These are phyloP conservation scores for Etheostoma cragini DNA, from an alignment of 2,113 vertebrate species.

Conservation along the genomic window DNA sequence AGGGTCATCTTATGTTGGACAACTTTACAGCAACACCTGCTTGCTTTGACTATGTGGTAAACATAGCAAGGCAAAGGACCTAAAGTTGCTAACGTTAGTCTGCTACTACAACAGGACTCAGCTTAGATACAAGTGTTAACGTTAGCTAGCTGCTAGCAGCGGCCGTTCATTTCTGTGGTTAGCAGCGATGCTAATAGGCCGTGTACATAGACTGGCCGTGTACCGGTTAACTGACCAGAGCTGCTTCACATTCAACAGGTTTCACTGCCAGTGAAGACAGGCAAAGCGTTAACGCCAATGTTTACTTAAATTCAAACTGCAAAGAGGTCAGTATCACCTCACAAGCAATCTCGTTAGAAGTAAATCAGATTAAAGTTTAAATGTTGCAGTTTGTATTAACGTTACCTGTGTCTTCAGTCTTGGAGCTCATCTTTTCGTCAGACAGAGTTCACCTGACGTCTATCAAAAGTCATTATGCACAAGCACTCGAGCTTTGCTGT, in stretches of 20 bases:
- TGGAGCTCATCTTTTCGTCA: slow-evolving; percentile 59
- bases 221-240: background rate
- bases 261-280: background rate
- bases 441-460: slow-evolving; percentile 10
- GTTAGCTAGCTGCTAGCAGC: slow-evolving; percentile 54
- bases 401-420: slow-evolving; percentile 65
- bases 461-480: slow-evolving; percentile 34
- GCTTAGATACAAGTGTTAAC: slow-evolving; percentile 26
- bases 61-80: background rate
- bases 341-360: background rate
- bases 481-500: slow-evolving; percentile 5
- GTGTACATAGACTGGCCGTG: slow-evolving; percentile 16
- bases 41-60: background rate
- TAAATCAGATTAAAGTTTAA: slow-evolving; percentile 20
- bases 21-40: background rate
- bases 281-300: background rate
- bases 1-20: background rate
- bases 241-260: slow-evolving; percentile 28
- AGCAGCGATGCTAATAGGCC: slow-evolving; percentile 49
- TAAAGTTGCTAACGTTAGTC: background rate
- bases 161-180: slow-evolving; percentile 12
- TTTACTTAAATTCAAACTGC: background rate
- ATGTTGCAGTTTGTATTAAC: background rate
- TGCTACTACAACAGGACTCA: background rate
- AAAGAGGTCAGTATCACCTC: background rate